Conservation (phyloP, 1,140 invertebrate genomes). For the Anoplophora glabripennis region DNA sequence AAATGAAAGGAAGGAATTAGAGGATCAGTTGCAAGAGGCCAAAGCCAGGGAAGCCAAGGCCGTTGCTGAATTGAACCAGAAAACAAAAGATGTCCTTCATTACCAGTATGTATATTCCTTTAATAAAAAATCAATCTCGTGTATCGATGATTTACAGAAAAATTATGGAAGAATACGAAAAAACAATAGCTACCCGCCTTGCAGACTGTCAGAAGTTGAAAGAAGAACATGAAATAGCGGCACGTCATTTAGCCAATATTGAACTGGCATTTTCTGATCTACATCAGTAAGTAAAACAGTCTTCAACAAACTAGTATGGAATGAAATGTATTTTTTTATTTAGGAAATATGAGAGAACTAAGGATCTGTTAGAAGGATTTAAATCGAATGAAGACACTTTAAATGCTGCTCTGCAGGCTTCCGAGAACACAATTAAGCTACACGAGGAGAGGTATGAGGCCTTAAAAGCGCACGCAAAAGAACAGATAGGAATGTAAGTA, state of each 20-base stretch:
- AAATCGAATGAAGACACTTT: conserved; percentile 57
- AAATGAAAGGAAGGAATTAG: conserved; percentile 25
- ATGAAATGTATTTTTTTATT: too few relatives aligned
- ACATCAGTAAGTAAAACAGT: not conserved
- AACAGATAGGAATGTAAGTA: too few relatives aligned
- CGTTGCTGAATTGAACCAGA: conserved; percentile 20
- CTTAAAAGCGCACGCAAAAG: conserved; percentile 56
- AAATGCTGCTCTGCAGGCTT: conserved; percentile 53
- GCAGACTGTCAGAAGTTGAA: conserved; percentile 30
- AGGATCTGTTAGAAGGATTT: conserved; percentile 56
- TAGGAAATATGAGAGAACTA: conserved; percentile 57
- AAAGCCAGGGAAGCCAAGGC: conserved; percentile 26
- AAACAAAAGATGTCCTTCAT: conserved; percentile 17
- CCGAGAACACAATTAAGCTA: conserved; percentile 52
- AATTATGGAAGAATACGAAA: conserved; percentile 41
- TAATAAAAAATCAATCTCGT: not conserved
- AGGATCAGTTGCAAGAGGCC: conserved; percentile 25
- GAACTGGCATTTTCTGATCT: conserved; percentile 33
- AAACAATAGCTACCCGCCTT: conserved; percentile 23
- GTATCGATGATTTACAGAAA: too few relatives aligned
- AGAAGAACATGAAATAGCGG: conserved; percentile 29
- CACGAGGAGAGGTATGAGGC: conserved; percentile 55
- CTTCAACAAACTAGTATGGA: too few relatives aligned
- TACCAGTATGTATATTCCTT: conserved; percentile 20
- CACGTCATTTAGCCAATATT: too few relatives aligned